phyloP scores from a whole-genome alignment of 2,113 vertebrate genomes.

The Rattus norvegicus region DNA sequence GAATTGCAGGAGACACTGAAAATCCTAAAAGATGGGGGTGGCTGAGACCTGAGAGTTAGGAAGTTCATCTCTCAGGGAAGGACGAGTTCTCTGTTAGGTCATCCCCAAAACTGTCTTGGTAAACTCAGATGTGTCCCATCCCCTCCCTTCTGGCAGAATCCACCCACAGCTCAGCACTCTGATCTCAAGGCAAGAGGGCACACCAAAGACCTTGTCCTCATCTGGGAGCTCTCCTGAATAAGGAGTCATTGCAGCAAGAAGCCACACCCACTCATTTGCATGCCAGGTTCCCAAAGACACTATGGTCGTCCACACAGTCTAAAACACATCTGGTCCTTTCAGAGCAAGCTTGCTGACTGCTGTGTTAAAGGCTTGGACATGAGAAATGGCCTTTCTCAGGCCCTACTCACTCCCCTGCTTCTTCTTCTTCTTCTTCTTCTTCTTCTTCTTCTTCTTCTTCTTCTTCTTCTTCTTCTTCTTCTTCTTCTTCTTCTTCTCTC shows the following conservation, averaged over 20 bases:
- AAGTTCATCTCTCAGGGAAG: not conserved
- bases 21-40: no score
- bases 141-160: no score
- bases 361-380: not conserved
- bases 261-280: no score
- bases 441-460: no score
- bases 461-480: no score
- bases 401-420: not conserved
- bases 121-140: not conserved
- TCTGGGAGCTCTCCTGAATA: not conserved
- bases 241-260: not conserved
- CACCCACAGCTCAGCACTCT: not conserved
- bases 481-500: no score
- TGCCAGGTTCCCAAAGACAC: not conserved
- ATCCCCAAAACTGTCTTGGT: not conserved
- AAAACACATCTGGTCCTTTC: not conserved
- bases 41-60: not conserved
- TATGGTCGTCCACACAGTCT: not conserved
- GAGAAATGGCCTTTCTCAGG: not conserved
- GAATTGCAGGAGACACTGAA: not conserved
- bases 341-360: not conserved
- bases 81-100: accelerated
- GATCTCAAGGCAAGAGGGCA: no score
- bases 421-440: no score
- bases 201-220: not conserved